These are phyloP conservation scores for Oreochromis tanganicae DNA, from an alignment of 2,113 vertebrate species.

Conservation along the genomic window DNA sequence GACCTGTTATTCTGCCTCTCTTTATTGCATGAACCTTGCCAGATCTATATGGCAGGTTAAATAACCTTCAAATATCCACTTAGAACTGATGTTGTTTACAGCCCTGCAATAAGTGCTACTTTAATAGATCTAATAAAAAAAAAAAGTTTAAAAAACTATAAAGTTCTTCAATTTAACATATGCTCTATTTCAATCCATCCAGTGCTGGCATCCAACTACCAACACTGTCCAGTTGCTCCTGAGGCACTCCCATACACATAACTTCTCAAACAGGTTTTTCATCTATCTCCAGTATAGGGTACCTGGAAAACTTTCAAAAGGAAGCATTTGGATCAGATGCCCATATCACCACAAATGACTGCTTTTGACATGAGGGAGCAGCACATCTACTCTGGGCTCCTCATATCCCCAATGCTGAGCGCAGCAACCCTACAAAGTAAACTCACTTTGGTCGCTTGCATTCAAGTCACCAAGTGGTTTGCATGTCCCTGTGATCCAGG, in stretches of 20 bases:
- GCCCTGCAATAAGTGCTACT: too few species aligned
- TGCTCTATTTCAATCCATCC: neutral
- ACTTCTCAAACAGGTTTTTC: neutral
- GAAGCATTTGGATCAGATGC: accelerated
- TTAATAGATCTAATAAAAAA: neutral
- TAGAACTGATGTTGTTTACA: neutral
- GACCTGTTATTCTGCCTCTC: neutral
- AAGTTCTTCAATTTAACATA: neutral
- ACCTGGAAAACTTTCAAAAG: accelerated
- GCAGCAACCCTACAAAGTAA: neutral
- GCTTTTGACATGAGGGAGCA: neutral
- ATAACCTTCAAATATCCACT: neutral
- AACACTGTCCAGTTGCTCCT: neutral
- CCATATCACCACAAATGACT: neutral
- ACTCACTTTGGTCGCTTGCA: neutral
- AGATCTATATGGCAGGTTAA: neutral
- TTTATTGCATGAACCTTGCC: neutral
- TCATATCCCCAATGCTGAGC: neutral
- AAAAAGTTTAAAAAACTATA: neutral
- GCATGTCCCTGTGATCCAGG: neutral
- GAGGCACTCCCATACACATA: neutral
- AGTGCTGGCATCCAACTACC: neutral
- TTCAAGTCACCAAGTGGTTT: neutral
- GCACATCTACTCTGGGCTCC: neutral
- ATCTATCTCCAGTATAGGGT: neutral